Evolutionary conservation across 30 jellyfish, hydroid and myxozoan genomes (phyloP).

Genomic region (Pseudorhiza aurosa): DNA sequence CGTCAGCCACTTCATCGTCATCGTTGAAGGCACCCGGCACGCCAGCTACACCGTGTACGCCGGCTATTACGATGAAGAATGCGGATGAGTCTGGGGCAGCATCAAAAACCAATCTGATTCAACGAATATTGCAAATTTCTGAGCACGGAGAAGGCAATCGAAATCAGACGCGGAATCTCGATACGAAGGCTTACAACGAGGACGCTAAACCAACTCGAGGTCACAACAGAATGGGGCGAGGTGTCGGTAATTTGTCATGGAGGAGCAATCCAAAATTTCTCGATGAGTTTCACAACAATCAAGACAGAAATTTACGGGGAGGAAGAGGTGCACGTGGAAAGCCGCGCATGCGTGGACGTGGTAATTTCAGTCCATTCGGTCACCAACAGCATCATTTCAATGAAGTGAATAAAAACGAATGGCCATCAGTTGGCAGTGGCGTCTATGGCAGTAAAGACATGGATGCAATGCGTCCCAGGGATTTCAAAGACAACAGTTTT

Average conservation of each 20-base stretch:
- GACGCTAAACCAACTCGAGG: slow-evolving; percentile 26
- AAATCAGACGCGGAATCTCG: neutral
- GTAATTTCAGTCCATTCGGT: slow-evolving; percentile 23
- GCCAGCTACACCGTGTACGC: neutral
- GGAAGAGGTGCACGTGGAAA: slow-evolving; percentile 62
- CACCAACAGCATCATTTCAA: slow-evolving; percentile 27
- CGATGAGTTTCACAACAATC: slow-evolving; percentile 31
- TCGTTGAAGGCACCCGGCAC: neutral
- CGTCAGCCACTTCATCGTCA: slow-evolving; percentile 5
- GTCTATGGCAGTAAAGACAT: slow-evolving; percentile 1
- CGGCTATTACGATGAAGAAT: neutral
- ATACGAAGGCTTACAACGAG: neutral
- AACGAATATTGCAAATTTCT: neutral
- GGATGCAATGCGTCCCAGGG: slow-evolving; percentile 4
- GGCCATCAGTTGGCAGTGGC: slow-evolving; percentile 5
- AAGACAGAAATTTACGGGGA: slow-evolving; percentile 30
- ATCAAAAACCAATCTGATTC: neutral
- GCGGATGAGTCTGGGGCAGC: neutral
- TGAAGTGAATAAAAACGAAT: slow-evolving; percentile 5
- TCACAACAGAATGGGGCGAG: slow-evolving; percentile 21
- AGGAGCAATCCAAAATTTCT: slow-evolving; percentile 33
- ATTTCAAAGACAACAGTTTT: slow-evolving; percentile 5
- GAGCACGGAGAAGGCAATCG: neutral
- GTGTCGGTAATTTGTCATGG: slow-evolving; percentile 37
- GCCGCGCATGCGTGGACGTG: slow-evolving; percentile 61